These are phyloP conservation scores for Euwallacea similis DNA, from an alignment of 1,140 invertebrate species.

Conservation along the genomic window DNA sequence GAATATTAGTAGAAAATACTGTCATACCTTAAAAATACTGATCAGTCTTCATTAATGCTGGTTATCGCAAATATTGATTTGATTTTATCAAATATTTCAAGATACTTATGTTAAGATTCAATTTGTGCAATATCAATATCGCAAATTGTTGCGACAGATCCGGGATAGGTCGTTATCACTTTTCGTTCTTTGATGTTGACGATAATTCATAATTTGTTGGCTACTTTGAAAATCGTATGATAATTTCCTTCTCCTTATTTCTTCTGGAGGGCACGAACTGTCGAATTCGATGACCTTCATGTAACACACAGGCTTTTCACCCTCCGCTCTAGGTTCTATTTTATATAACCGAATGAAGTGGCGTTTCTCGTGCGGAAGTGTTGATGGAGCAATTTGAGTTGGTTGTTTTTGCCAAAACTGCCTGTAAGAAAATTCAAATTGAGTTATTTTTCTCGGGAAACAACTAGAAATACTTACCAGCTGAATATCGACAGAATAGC, in stretches of 20 bases:
- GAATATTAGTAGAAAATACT: no score
- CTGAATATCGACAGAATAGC: conserved; percentile 25
- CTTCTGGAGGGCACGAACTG: conserved; percentile 16
- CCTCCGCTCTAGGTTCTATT: conserved; percentile 6
- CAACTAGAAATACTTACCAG: conserved; percentile 17
- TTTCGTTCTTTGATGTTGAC: conserved; percentile 6
- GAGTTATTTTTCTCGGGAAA: neutral
- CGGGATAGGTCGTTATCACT: conserved; percentile 19
- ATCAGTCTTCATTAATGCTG: no score
- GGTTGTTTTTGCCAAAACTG: conserved; percentile 3
- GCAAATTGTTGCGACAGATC: conserved; percentile 23
- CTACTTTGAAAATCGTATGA: conserved; percentile 12
- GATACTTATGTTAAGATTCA: no score
- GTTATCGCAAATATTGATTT: no score
- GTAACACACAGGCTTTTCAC: conserved; percentile 20
- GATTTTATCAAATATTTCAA: no score
- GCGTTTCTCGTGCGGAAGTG: conserved; percentile 13
- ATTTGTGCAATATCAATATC: conserved; percentile 8
- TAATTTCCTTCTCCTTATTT: conserved; percentile 18
- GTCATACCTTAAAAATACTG: no score
- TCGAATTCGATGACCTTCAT: conserved; percentile 31
- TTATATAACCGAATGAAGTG: conserved; percentile 27
- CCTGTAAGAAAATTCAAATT: neutral
- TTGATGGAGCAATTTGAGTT: neutral
- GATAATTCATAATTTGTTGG: neutral